Percentiles rank a stretch among this genome's conserved stretches.
These are phyloP conservation scores for Epinotia bilunana DNA, from an alignment of 2,888 invertebrate species.

Conservation along the genomic window DNA sequence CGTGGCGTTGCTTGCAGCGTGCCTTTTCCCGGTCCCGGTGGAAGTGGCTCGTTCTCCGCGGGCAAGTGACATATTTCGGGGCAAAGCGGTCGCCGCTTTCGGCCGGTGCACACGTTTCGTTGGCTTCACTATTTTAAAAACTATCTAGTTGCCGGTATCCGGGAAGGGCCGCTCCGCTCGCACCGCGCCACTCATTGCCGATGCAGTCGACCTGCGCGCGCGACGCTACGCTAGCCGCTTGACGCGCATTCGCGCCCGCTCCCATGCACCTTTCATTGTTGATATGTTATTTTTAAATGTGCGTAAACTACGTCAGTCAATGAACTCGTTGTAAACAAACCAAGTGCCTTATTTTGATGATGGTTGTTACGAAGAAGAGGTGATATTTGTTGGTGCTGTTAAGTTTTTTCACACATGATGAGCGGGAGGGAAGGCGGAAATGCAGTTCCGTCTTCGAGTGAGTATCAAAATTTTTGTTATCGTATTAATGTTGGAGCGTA, in stretches of 20 bases:
- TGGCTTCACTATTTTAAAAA: slow-evolving; percentile 83
- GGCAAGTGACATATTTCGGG: slow-evolving; percentile 80
- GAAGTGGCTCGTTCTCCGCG: slow-evolving; percentile 59
- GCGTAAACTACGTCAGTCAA: slow-evolving; percentile 59
- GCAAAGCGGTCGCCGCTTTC: slow-evolving; percentile 82
- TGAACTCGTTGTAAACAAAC: slow-evolving; percentile 60
- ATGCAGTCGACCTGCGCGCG: slow-evolving; percentile 83
- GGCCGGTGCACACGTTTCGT: slow-evolving; percentile 82
- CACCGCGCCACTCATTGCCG: slow-evolving; percentile 76
- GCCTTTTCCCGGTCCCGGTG: slow-evolving; percentile 59
- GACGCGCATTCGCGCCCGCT: slow-evolving; percentile 77
- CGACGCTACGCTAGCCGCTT: slow-evolving; percentile 76
- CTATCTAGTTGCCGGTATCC: slow-evolving; percentile 81
- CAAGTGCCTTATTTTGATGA: slow-evolving; percentile 72
- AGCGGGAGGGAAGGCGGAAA: slow-evolving; percentile 83
- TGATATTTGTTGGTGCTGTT: slow-evolving; percentile 78
- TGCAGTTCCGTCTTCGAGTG: slow-evolving; percentile 83
- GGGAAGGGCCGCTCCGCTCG: slow-evolving; percentile 79
- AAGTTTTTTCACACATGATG: slow-evolving; percentile 76
- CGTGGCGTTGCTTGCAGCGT: slow-evolving; percentile 68
- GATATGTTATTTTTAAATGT: slow-evolving; percentile 63
- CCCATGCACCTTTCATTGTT: slow-evolving; percentile 73
- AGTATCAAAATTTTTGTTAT: slow-evolving; percentile 65
- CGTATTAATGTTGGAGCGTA: slow-evolving; percentile 45
- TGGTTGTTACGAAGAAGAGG: slow-evolving; percentile 75